Evolutionary conservation across 2,113 vertebrate genomes (phyloP).

Genomic region (Suricata suricatta): DNA sequence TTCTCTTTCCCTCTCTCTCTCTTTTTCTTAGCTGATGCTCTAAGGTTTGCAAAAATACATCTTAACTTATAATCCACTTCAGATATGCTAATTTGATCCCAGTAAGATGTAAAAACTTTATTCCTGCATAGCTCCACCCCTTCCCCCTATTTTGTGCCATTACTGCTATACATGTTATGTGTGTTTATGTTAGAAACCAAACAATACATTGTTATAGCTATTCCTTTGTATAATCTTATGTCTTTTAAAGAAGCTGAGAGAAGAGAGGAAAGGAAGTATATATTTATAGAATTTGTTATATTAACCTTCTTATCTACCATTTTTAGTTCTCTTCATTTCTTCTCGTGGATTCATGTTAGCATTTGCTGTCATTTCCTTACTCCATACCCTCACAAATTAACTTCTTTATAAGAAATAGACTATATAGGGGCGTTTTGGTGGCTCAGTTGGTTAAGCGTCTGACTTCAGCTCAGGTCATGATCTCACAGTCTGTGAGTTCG

Average conservation of each 20-base stretch:
- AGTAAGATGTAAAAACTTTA: neutral
- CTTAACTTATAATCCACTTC: neutral
- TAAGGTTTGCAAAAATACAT: neutral
- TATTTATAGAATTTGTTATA: neutral
- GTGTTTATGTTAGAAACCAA: neutral
- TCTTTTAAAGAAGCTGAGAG: neutral
- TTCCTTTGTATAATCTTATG: neutral
- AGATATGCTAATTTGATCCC: neutral
- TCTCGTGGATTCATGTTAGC: neutral
- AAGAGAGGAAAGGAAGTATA: neutral
- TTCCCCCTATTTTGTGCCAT: neutral
- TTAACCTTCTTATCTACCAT: neutral
- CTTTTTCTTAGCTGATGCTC: neutral
- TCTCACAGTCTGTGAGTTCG: no score
- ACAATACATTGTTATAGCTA: neutral
- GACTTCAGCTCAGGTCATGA: no score
- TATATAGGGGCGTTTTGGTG: neutral
- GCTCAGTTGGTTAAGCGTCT: no score
- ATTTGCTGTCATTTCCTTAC: neutral
- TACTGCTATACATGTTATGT: neutral
- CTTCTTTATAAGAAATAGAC: neutral
- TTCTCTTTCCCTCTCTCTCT: neutral
- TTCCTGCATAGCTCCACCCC: neutral
- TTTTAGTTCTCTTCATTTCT: neutral
- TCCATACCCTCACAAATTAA: neutral